These are phyloP conservation scores for Cryptus armator DNA, from an alignment of 2,888 invertebrate species.

Conservation along the genomic window DNA sequence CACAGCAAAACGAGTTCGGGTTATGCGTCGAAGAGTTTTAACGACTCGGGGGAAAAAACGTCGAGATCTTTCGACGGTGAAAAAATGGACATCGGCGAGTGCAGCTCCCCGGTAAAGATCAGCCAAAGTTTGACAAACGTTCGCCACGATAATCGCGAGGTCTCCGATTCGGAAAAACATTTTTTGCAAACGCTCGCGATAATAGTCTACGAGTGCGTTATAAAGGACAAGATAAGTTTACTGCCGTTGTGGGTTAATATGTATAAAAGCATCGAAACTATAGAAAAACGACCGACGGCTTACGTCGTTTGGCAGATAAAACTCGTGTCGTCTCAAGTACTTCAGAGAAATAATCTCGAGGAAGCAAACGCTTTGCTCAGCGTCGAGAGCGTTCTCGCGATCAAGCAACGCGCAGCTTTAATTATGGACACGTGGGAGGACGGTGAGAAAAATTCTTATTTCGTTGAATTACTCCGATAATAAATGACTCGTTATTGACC, in stretches of 20 bases:
- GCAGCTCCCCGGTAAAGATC: constrained; percentile 60
- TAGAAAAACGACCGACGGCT: constrained; percentile 86
- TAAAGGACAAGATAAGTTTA: constrained; percentile 92
- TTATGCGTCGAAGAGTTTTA: constrained; percentile 70
- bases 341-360: constrained; percentile 83
- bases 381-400: constrained; percentile 88
- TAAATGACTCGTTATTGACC: background rate
- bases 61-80: constrained; percentile 72
- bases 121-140: constrained; percentile 57
- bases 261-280: constrained; percentile 87
- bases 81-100: constrained; percentile 79
- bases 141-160: constrained; percentile 61
- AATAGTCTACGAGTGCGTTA: constrained; percentile 92
- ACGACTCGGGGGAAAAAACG: constrained; percentile 71
- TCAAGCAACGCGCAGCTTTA: constrained; percentile 87
- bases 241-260: constrained; percentile 90
- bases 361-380: constrained; percentile 86
- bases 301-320: constrained; percentile 92
- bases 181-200: constrained; percentile 81
- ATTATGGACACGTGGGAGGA: constrained; percentile 88
- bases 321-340: constrained; percentile 87
- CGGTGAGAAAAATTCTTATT: constrained; percentile 75
- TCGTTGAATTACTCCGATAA: background rate
- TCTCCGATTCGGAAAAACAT: constrained; percentile 77
- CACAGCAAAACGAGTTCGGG: constrained; percentile 72